These are phyloP conservation scores for Sphaerodactylus townsendi DNA, from an alignment of 2,113 vertebrate species.

Conservation along the genomic window DNA sequence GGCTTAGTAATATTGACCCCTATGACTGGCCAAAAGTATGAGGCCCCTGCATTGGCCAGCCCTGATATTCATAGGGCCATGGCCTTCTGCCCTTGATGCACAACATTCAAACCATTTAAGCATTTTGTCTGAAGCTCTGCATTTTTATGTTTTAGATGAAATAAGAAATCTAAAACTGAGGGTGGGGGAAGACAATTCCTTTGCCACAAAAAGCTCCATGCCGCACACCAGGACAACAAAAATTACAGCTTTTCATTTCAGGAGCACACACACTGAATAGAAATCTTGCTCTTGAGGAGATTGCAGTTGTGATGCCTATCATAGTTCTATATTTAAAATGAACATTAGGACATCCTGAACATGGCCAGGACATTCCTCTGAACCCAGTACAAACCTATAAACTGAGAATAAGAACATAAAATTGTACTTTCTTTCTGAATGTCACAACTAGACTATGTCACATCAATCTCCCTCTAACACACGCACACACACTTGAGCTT, in stretches of 20 bases:
- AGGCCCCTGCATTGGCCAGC: not conserved
- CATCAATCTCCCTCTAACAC: no score
- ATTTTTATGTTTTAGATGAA: not conserved
- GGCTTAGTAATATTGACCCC: not conserved
- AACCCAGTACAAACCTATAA: no score
- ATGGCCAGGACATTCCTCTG: slow-evolving; percentile 17
- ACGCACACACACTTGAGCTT: no score
- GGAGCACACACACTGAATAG: not conserved
- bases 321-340: slow-evolving; percentile 19
- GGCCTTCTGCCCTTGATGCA: not conserved
- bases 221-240: not conserved
- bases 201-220: not conserved
- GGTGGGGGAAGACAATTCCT: not conserved
- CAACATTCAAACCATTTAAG: not conserved
- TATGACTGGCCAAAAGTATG: not conserved
- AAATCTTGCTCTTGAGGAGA: not conserved
- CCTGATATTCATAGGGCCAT: not conserved
- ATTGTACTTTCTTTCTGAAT: no score
- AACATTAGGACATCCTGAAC: not conserved
- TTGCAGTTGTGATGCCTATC: slow-evolving; percentile 18
- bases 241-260: not conserved
- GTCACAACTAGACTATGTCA: no score
- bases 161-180: not conserved
- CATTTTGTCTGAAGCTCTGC: not conserved
- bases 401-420: no score